Conservation (phyloP, 1,140 invertebrate species). For the Orchestia grillus region DNA sequence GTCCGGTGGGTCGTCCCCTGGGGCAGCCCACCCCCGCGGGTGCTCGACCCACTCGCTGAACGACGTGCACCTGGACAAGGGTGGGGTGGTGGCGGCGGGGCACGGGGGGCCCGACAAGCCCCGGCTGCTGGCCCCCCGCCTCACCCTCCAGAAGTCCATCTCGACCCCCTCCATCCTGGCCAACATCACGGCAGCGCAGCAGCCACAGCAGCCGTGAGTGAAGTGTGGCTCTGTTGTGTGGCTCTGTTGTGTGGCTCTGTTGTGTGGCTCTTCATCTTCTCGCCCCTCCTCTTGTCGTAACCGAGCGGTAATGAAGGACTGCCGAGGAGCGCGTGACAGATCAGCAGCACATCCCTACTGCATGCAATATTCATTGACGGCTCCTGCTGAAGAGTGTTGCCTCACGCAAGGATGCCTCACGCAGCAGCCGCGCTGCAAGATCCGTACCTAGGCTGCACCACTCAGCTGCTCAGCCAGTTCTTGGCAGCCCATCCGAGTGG, state of each 20-base stretch:
- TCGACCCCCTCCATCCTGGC: slow-evolving; percentile 77
- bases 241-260: no score
- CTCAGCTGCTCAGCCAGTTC: no score
- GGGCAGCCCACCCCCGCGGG: slow-evolving; percentile 75
- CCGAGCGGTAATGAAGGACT: neutral
- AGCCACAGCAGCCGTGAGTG: slow-evolving; percentile 53
- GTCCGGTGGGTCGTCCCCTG: slow-evolving; percentile 64
- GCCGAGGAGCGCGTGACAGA: neutral
- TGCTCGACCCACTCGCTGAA: slow-evolving; percentile 87
- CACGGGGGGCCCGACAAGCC: slow-evolving; percentile 58
- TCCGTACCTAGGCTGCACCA: no score
- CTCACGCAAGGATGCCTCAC: no score
- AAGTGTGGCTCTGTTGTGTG: no score
- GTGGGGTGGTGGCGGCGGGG: slow-evolving; percentile 38
- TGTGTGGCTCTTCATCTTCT: no score
- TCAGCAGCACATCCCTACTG: neutral
- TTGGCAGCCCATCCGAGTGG: no score
- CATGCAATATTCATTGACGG: no score
- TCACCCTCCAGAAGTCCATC: slow-evolving; percentile 76
- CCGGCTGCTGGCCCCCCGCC: slow-evolving; percentile 71
- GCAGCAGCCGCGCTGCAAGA: no score
- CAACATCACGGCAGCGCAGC: slow-evolving; percentile 72
- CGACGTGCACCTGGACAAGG: slow-evolving; percentile 85
- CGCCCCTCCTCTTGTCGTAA: no score
- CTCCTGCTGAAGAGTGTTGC: no score